A percentile compares a stretch with the other conserved stretches of the same genome.
phyloP scores from a whole-genome alignment of 2,113 vertebrate species.

The Enhydra lutris region DNA sequence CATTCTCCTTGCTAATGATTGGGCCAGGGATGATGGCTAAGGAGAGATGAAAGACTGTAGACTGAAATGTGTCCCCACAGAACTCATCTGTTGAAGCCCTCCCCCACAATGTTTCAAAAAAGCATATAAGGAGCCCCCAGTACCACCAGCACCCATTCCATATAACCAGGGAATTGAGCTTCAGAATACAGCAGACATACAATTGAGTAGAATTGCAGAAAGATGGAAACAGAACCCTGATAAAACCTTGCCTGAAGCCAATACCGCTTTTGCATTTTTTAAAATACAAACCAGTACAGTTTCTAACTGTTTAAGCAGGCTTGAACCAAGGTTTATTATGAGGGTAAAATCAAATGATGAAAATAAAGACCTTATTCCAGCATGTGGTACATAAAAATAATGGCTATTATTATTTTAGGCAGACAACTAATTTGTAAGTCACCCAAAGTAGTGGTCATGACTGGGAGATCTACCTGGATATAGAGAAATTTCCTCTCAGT shows the following conservation, averaged over 20 bases:
- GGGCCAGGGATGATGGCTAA: neutral
- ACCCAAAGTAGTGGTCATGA: neutral
- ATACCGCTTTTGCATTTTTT: neutral
- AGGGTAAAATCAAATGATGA: neutral
- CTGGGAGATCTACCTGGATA: neutral
- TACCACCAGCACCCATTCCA: neutral
- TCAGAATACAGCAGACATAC: neutral
- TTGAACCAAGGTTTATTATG: neutral
- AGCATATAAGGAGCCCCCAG: neutral
- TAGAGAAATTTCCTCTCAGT: neutral
- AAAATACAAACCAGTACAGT: neutral
- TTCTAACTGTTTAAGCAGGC: neutral
- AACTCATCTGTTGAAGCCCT: neutral
- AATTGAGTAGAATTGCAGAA: neutral
- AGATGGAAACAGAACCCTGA: neutral
- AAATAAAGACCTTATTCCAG: neutral
- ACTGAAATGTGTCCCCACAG: neutral
- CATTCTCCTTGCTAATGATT: neutral
- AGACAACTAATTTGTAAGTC: neutral
- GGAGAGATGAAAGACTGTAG: neutral
- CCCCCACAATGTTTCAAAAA: neutral
- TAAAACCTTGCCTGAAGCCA: neutral
- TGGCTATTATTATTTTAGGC: neutral
- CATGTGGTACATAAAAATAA: neutral
- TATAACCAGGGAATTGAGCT: neutral